Evolutionary conservation across 2,113 vertebrate species (phyloP).

Genomic region (Bufo gargarizans): DNA sequence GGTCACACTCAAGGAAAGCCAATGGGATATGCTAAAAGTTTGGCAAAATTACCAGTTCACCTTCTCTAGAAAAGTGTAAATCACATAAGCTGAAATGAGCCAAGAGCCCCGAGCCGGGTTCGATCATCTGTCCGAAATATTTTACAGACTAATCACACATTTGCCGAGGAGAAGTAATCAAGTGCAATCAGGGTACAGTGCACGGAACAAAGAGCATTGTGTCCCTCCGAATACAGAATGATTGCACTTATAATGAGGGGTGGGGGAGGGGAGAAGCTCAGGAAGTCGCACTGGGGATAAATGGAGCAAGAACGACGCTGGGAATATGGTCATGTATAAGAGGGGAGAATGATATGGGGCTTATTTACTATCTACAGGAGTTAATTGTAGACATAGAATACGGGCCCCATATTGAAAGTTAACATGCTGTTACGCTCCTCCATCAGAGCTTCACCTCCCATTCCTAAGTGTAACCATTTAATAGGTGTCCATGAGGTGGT

Average conservation of each 20-base stretch:
- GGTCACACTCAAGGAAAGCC: slow-evolving; percentile 14
- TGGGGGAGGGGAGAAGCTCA: neutral
- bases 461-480: too few species aligned
- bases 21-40: neutral
- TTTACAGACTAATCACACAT: slow-evolving; percentile 38
- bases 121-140: slow-evolving; percentile 41
- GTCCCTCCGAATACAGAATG: neutral
- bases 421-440: too few species aligned
- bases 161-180: neutral
- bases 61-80: slow-evolving; percentile 23
- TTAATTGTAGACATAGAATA: too few species aligned
- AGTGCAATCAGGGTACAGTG: slow-evolving; percentile 33
- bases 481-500: too few species aligned
- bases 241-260: neutral
- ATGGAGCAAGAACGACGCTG: neutral
- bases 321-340: neutral
- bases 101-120: neutral
- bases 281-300: neutral
- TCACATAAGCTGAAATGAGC: slow-evolving; percentile 11
- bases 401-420: too few species aligned
- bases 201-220: neutral
- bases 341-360: too few species aligned
- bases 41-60: slow-evolving; percentile 14
- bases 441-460: too few species aligned
- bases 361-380: too few species aligned